Base-by-base conservation (phyloP, 2,888 invertebrate species). In the Trichacis sp. region DNA sequence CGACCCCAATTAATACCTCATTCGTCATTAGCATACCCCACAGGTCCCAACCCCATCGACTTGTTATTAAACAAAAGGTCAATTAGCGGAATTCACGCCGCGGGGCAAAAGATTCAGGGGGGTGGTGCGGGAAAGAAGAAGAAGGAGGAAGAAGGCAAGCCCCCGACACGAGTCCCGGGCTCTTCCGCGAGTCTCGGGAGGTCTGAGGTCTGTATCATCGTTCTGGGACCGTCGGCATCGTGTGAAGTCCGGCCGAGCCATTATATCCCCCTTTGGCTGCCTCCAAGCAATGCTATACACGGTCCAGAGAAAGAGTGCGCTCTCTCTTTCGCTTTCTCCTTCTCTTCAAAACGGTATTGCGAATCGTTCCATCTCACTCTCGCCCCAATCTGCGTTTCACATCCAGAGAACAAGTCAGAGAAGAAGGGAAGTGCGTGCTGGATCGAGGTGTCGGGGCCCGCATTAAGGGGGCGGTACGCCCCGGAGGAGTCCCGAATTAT, bases 401-500 rank as follows among this genome's bases (percentile, higher is more conserved):
- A n/a, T 24, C 4, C 42, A 49, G 56, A 51, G 24, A 46, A 65
- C 29, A 18, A 59, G 46, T 49, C 59, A 62, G 48, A 43, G 58
- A 63, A 64, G 68, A 63, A 69, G 73, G 66, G 68, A 73, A 73
- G 72, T 78, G 78, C 78, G 77, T 77, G 81, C 73, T 75, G 77
- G 77, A 77, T 80, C 72, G 73, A 82, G 84, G 84, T 84, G 84
- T 84, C 77, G 83, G 84, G 72, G 75, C 77, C 77, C 80, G 76
- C 79, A 84, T 84, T 84, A 84, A 85, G 79, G 81, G 83, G 84
- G 84, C 84, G 84, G 80, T 77, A 78, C 79, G 75, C 77, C 78
- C 76, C 77, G 76, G 71, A 80, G 79, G 79, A 81, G 80, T 73
- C 82, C 82, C 82, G 79, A 84, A 84, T 83, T 83, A 83, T 83